Conservation (phyloP, 2,113 vertebrate genomes). For the Ciconia stormi region DNA sequence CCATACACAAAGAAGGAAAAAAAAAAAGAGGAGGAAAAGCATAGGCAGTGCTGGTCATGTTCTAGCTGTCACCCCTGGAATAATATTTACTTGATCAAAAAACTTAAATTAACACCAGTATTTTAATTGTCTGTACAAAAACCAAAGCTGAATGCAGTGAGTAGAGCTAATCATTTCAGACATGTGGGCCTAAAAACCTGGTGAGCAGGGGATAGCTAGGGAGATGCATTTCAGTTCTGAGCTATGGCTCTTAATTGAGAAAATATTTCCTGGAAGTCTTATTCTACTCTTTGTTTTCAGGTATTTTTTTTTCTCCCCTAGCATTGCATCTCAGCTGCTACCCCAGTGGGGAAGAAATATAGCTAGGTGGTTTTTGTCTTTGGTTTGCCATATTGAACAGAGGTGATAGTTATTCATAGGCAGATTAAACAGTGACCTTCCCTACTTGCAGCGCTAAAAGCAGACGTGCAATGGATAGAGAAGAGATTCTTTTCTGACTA, state of each 20-base stretch:
- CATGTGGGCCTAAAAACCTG: neutral
- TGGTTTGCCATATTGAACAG: neutral
- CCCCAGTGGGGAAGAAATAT: neutral
- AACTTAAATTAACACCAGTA: neutral
- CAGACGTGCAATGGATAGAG: neutral
- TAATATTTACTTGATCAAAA: neutral
- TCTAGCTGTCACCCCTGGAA: neutral
- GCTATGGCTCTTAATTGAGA: neutral
- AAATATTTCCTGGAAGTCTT: neutral
- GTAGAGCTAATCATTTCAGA: neutral
- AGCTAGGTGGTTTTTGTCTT: neutral
- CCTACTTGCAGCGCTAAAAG: neutral
- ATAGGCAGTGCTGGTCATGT: neutral
- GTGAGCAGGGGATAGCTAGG: too few relatives aligned
- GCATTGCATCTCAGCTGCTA: neutral
- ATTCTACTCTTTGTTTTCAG: neutral
- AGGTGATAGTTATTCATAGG: neutral
- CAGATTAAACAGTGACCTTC: neutral
- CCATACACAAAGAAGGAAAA: too few relatives aligned
- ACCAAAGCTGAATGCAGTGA: neutral
- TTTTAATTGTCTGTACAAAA: neutral
- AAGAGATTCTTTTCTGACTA: neutral
- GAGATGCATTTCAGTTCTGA: neutral
- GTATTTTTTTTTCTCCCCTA: neutral
- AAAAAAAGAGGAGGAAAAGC: neutral